Evolutionary conservation across 2,113 vertebrate species (phyloP).

Genomic region (Conger conger): DNA sequence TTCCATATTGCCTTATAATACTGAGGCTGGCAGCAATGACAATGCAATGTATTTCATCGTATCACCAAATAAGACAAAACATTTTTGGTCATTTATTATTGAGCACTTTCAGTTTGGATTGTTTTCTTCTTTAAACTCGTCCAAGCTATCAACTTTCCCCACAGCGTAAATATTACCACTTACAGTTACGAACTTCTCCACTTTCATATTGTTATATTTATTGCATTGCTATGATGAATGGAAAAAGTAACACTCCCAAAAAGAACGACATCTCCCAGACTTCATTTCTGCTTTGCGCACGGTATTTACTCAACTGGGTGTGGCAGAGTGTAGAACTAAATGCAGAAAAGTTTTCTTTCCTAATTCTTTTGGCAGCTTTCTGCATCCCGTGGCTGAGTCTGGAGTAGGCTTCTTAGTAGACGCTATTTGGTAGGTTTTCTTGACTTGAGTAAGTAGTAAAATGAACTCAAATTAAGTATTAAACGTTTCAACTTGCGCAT

Average conservation of each 20-base stretch:
- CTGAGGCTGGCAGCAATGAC: background rate
- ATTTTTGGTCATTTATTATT: background rate
- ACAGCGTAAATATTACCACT: too few relatives aligned
- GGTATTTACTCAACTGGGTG: background rate
- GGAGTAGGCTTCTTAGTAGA: background rate
- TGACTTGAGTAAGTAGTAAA: background rate
- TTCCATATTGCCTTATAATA: too few relatives aligned
- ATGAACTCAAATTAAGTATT: background rate
- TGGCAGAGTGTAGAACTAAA: background rate
- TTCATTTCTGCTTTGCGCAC: conserved; percentile 11
- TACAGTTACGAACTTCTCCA: too few relatives aligned
- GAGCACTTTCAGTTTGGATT: too few relatives aligned
- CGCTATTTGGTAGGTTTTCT: background rate
- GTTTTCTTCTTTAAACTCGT: background rate
- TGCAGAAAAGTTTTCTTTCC: background rate
- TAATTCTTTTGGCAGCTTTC: background rate
- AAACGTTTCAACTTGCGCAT: background rate
- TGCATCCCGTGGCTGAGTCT: background rate
- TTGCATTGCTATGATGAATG: background rate
- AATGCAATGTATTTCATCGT: background rate
- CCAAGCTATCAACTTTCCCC: too few relatives aligned
- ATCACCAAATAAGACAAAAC: background rate
- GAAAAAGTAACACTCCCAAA: background rate
- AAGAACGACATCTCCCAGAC: conserved; percentile 7
- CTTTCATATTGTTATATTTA: too few relatives aligned